Conservation (phyloP, 2,888 invertebrate genomes). For the Lampropteryx suffumata region DNA sequence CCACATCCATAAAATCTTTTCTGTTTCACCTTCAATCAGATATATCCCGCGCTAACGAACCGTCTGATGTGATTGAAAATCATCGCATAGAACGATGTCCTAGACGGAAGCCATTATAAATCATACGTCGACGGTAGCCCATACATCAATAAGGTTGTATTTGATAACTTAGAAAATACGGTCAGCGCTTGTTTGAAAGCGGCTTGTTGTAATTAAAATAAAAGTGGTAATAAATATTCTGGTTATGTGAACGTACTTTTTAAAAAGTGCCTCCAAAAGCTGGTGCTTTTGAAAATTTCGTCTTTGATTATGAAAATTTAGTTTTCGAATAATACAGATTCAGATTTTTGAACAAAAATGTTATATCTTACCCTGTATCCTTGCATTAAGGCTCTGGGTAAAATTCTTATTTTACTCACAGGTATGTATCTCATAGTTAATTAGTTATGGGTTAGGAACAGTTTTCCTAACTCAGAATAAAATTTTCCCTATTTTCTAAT, state of each 20-base stretch:
- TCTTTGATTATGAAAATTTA: neutral
- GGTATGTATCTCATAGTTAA: no score
- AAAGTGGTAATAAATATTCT: slow-evolving; percentile 33
- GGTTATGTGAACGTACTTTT: slow-evolving; percentile 1
- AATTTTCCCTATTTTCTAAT: no score
- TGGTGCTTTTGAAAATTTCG: neutral
- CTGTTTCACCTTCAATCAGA: slow-evolving; percentile 50
- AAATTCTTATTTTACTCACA: no score
- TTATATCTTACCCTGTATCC: no score
- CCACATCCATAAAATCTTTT: slow-evolving; percentile 51
- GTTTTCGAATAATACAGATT: neutral
- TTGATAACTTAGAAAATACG: slow-evolving; percentile 74
- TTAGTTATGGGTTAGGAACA: no score
- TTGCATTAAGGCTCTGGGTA: no score
- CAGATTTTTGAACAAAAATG: no score
- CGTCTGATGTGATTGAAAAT: slow-evolving; percentile 82
- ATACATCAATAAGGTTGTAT: slow-evolving; percentile 80
- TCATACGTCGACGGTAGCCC: slow-evolving; percentile 74
- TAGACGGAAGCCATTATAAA: slow-evolving; percentile 81
- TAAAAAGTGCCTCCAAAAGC: neutral
- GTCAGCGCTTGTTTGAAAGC: slow-evolving; percentile 50
- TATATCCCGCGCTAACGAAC: slow-evolving; percentile 76
- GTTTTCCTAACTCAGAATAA: no score
- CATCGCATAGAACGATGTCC: slow-evolving; percentile 79
- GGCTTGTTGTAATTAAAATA: slow-evolving; percentile 61